A percentile compares a stretch with the other conserved stretches of the same genome.
Conservation (phyloP, 1,140 invertebrate species). For the Leptoteleia sp. region DNA sequence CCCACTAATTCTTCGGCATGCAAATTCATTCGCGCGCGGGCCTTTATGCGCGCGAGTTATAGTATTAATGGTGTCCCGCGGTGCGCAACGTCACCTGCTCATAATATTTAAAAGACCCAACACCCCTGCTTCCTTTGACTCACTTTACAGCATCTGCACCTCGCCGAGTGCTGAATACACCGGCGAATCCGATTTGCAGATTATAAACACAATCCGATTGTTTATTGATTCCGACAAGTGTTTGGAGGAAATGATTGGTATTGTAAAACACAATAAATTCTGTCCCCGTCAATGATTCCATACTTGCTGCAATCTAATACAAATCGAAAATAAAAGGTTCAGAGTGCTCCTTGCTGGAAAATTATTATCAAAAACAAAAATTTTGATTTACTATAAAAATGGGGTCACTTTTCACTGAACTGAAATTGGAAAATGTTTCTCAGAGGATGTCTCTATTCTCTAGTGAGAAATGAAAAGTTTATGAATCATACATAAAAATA, state of each 20-base stretch:
- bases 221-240: conserved; percentile 36
- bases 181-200: conserved; percentile 48
- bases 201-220: conserved; percentile 35
- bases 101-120: conserved; percentile 48
- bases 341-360: no score
- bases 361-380: no score
- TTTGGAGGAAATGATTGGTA: neutral
- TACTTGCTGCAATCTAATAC: no score
- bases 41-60: conserved; percentile 44
- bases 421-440: no score
- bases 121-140: conserved; percentile 41
- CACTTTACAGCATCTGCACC: conserved; percentile 42
- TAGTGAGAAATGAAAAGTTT: no score
- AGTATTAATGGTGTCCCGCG: conserved; percentile 58
- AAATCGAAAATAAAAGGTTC: no score
- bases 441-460: no score
- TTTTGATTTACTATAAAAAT: no score
- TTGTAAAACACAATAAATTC: conserved; percentile 11
- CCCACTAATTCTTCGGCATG: conserved; percentile 63
- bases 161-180: conserved; percentile 20
- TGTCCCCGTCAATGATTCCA: no score
- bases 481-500: no score
- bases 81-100: conserved; percentile 52
- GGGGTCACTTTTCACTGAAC: no score
- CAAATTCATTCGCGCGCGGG: conserved; percentile 50